A percentile compares a stretch with the other conserved stretches of the same genome.
These are phyloP conservation scores for Dendropsophus ebraccatus DNA, from an alignment of 2,113 vertebrate genomes.

Conservation along the genomic window DNA sequence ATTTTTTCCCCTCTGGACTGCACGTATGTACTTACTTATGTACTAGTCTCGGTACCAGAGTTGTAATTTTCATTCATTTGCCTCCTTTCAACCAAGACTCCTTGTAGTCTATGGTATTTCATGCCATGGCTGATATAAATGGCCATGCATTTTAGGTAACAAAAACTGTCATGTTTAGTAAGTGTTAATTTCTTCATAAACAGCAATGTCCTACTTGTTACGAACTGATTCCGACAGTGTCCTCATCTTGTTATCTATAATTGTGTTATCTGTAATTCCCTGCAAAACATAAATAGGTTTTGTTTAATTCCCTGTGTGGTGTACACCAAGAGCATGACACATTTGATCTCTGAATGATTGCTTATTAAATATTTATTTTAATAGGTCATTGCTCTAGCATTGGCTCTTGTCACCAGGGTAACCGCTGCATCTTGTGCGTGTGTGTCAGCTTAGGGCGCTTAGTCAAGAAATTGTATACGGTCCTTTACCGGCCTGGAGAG, in stretches of 20 bases:
- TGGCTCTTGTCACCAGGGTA: background rate
- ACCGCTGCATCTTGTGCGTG: background rate
- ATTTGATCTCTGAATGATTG: conserved; percentile 36
- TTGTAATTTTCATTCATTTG: too few relatives aligned
- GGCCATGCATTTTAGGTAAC: too few relatives aligned
- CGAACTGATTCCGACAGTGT: conserved; percentile 6
- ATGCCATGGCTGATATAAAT: too few relatives aligned
- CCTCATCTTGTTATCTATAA: conserved; percentile 36
- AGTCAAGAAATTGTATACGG: background rate
- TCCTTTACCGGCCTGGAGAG: background rate
- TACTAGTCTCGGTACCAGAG: too few relatives aligned
- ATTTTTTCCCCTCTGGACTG: too few relatives aligned
- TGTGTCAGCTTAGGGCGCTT: background rate
- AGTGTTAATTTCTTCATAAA: conserved; percentile 8
- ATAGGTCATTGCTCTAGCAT: conserved; percentile 30
- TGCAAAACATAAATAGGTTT: conserved; percentile 23
- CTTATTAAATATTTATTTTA: conserved; percentile 43
- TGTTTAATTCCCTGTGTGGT: conserved; percentile 22
- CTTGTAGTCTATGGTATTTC: too few relatives aligned
- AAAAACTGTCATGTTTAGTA: too few relatives aligned
- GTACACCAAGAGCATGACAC: conserved; percentile 5
- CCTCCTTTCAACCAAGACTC: too few relatives aligned
- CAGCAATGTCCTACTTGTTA: conserved; percentile 23
- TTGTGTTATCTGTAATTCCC: conserved; percentile 26
- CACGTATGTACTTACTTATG: too few relatives aligned